Percentiles rank a stretch among this genome's conserved stretches.
These are phyloP conservation scores for Lagopus leucura DNA, from an alignment of 2,113 vertebrate species.

Conservation along the genomic window DNA sequence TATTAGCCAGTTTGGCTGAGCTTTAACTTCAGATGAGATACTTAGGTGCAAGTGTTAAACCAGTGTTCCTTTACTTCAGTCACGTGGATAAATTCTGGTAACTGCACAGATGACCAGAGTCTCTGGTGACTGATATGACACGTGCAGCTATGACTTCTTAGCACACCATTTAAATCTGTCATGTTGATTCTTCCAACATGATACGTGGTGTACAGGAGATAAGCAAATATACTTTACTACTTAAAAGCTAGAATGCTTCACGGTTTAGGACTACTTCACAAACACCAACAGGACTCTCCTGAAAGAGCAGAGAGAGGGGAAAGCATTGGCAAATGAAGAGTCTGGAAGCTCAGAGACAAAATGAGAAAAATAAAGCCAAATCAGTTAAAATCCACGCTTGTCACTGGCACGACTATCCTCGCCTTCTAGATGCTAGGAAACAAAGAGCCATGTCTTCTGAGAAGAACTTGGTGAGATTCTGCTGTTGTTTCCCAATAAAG, in stretches of 20 bases:
- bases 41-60: background rate
- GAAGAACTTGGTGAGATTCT: background rate
- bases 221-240: background rate
- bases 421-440: background rate
- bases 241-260: background rate
- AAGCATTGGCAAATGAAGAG: background rate
- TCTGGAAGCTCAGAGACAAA: background rate
- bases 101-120: rapidly evolving
- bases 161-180: too few species aligned
- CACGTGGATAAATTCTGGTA: background rate
- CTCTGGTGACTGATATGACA: rapidly evolving
- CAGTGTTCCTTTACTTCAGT: background rate
- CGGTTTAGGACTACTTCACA: background rate
- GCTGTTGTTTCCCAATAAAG: rapidly evolving
- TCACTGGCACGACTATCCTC: background rate
- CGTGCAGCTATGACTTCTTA: background rate
- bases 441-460: background rate
- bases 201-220: background rate
- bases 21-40: background rate
- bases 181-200: rapidly evolving
- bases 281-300: background rate
- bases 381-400: background rate
- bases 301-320: background rate
- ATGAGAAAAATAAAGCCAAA: background rate
- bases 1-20: background rate